Percentiles rank a stretch among this genome's conserved stretches.
These are phyloP conservation scores for Drosophila quadrilineata DNA, from an alignment of 1,140 invertebrate genomes.

Conservation along the genomic window DNA sequence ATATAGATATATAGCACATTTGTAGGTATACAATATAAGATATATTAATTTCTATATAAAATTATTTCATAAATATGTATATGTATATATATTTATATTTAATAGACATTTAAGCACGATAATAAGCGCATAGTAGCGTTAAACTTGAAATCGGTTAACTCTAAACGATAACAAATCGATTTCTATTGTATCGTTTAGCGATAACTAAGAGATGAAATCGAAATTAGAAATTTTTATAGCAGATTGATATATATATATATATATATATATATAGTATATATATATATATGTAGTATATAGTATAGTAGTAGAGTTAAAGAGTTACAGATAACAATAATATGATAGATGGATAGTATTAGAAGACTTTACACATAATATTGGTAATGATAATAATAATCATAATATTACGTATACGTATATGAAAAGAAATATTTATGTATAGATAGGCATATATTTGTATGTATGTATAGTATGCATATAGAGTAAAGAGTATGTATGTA, in stretches of 20 bases:
- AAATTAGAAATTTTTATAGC: neutral
- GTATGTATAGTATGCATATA: conserved; percentile 16
- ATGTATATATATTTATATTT: conserved; percentile 39
- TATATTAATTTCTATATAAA: no score
- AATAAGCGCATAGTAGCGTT: conserved; percentile 65
- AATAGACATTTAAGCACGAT: conserved; percentile 71
- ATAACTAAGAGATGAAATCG: neutral
- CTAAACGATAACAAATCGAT: conserved; percentile 5
- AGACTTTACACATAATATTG: no score
- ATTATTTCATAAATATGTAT: no score
- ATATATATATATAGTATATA: neutral
- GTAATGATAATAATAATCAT: no score
- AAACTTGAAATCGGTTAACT: conserved; percentile 8
- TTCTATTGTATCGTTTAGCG: conserved; percentile 3
- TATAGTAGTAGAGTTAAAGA: conserved; percentile 19
- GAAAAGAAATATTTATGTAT: conserved; percentile 23
- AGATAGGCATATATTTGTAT: conserved; percentile 47
- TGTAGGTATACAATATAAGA: no score
- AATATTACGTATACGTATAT: no score
- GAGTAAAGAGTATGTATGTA: conserved; percentile 9
- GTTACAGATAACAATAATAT: no score
- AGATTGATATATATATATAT: neutral
- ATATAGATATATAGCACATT: no score
- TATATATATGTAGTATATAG: neutral
- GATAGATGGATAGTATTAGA: no score